A percentile compares a stretch with the other conserved stretches of the same genome.
These are phyloP conservation scores for Oscheius sp. DNA, from an alignment of 2,888 invertebrate species.

Conservation along the genomic window DNA sequence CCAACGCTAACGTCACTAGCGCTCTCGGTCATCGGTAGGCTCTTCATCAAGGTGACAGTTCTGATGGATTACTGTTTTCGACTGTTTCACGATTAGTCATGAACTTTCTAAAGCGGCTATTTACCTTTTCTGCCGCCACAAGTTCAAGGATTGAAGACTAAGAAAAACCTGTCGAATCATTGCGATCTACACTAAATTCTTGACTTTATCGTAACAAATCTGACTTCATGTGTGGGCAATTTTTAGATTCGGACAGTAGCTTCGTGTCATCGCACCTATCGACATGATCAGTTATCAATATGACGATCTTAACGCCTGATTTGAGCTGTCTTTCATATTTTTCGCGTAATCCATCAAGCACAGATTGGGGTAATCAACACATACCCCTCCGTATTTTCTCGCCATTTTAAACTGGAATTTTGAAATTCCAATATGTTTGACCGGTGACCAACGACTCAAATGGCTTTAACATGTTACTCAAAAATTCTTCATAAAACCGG, in stretches of 20 bases:
- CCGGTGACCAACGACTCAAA: neutral
- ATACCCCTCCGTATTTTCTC: neutral
- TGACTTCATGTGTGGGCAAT: neutral
- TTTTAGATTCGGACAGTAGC: neutral
- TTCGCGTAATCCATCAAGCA: conserved; percentile 27
- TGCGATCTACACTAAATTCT: too few relatives aligned
- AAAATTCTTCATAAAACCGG: conserved; percentile 21
- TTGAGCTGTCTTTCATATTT: conserved; percentile 13
- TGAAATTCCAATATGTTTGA: too few relatives aligned
- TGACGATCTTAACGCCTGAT: conserved; percentile 23
- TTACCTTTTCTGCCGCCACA: too few relatives aligned
- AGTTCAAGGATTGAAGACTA: too few relatives aligned
- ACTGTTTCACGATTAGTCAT: conserved; percentile 5
- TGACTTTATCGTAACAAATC: too few relatives aligned
- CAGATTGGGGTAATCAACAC: conserved; percentile 26
- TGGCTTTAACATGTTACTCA: conserved; percentile 5
- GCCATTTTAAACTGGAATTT: neutral
- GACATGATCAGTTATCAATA: conserved; percentile 19
- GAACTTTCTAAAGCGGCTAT: too few relatives aligned
- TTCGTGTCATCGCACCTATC: neutral
- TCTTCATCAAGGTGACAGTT: conserved; percentile 28
- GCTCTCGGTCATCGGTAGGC: conserved; percentile 30
- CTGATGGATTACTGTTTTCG: conserved; percentile 24
- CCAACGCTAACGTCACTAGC: conserved; percentile 25
- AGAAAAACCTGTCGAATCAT: too few relatives aligned